A percentile compares a stretch with the other conserved stretches of the same genome.
phyloP scores from a whole-genome alignment of 2,797 vertebrate species.

The Pseudochirops cupreus region DNA sequence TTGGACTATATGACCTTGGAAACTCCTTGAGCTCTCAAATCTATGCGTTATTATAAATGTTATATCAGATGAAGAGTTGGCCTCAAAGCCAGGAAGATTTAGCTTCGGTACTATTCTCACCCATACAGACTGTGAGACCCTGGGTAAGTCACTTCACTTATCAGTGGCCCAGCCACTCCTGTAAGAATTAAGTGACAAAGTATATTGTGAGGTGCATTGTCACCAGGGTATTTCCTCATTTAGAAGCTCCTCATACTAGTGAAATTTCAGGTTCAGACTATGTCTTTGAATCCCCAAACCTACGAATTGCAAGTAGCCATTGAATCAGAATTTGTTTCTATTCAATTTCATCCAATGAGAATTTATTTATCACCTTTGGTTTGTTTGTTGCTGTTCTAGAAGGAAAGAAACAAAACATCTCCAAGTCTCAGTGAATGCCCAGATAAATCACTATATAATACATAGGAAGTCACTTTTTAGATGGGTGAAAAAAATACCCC shows the following conservation, averaged over 20 bases:
- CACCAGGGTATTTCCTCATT: neutral
- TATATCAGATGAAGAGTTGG: neutral
- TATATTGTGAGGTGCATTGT: neutral
- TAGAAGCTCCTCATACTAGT: neutral
- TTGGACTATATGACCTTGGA: neutral
- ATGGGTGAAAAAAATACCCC: neutral
- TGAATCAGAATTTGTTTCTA: neutral
- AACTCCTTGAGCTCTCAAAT: neutral
- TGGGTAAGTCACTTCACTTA: neutral
- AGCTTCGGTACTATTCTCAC: neutral
- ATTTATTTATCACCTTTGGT: neutral
- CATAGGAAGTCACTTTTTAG: neutral
- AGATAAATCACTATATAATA: neutral
- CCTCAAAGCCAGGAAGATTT: neutral
- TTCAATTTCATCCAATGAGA: neutral
- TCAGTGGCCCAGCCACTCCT: neutral
- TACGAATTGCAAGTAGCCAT: neutral
- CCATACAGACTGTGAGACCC: neutral
- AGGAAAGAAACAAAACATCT: neutral
- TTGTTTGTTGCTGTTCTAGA: neutral
- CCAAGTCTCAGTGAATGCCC: neutral
- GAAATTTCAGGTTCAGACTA: neutral
- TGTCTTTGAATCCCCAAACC: neutral
- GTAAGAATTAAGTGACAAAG: neutral
- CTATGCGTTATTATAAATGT: neutral